Evolutionary conservation across 1,140 invertebrate genomes (phyloP).

Genomic region (Sinonovacula constricta): DNA sequence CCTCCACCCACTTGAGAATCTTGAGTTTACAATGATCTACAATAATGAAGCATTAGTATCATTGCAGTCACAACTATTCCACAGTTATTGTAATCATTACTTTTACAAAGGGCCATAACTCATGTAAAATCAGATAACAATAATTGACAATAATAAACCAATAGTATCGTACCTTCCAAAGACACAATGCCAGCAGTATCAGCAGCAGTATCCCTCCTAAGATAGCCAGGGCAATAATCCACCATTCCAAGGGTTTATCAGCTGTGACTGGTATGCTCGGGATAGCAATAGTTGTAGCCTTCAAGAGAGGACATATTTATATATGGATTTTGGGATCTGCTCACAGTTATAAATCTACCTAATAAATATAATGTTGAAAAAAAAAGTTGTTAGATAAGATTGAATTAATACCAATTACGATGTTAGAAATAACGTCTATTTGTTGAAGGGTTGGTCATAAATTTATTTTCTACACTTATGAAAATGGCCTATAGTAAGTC

Average conservation of each 20-base stretch:
- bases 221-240: slow-evolving; percentile 49
- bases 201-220: slow-evolving; percentile 41
- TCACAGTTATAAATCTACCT: too few relatives aligned
- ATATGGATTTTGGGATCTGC: too few relatives aligned
- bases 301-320: slow-evolving; percentile 4
- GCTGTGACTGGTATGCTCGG: slow-evolving; percentile 37
- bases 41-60: neutral
- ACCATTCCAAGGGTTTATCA: slow-evolving; percentile 39
- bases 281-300: slow-evolving; percentile 48
- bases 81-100: neutral
- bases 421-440: too few relatives aligned
- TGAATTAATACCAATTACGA: too few relatives aligned
- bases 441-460: too few relatives aligned
- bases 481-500: too few relatives aligned
- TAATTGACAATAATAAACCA: neutral
- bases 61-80: neutral
- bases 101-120: neutral
- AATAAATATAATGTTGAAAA: too few relatives aligned
- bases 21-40: neutral
- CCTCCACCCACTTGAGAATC: neutral
- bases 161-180: slow-evolving; percentile 51
- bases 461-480: too few relatives aligned
- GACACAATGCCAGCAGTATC: slow-evolving; percentile 37
- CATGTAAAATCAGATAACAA: neutral
- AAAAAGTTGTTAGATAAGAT: too few relatives aligned